Base-by-base conservation (phyloP, 2,113 vertebrate species). In the Miniopterus natalensis region DNA sequence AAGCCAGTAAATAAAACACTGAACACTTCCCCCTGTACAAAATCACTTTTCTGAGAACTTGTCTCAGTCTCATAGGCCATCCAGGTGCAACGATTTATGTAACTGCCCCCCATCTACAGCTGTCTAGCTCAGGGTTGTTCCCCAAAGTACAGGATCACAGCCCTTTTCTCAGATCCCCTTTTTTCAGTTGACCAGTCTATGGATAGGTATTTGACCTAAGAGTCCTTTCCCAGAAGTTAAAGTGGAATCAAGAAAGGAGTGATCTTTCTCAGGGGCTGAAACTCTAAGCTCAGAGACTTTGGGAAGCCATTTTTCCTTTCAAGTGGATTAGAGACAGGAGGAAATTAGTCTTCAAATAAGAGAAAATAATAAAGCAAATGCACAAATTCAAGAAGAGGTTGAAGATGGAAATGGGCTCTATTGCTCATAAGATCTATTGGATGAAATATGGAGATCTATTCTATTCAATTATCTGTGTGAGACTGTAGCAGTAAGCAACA, bases 401-500 rank as follows among this genome's bases (percentile, higher is more conserved):
- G 49, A 78, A 84, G 23, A 86, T 42, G 8, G 0, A 80, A 94
- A 66, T 51, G 27, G 8, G 15, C 51, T 49, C 5, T 61, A 4
- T 31, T 36, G 29, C 55, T 90, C 36, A n/a, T 68, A 42, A 66
- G 79, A 31, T 27, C 4, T 47, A 49, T 49, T 36, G 66, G 45
- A 25, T 51, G 63, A 89, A 12, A 63, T 18, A 36, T 61, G 83
- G 3, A 53, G 29, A 92, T 45, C 95, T 55, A 88, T 51, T 90
- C 15, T 71, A 40, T 31, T 91, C 83, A 53, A 18, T 84, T 89
- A 75, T 40, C 66, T 94, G 89, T 77, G 29, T 27, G 36, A 66
- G 31, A 12, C 8, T 81, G 6, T 21, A 83, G 88, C 84, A 91
- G 55, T 40, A 95, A 63, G 6, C 55, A 97, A 80, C 42, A 92